Base-by-base conservation (phyloP, 2,888 invertebrate species). In the Bhutanitis thaidina region DNA sequence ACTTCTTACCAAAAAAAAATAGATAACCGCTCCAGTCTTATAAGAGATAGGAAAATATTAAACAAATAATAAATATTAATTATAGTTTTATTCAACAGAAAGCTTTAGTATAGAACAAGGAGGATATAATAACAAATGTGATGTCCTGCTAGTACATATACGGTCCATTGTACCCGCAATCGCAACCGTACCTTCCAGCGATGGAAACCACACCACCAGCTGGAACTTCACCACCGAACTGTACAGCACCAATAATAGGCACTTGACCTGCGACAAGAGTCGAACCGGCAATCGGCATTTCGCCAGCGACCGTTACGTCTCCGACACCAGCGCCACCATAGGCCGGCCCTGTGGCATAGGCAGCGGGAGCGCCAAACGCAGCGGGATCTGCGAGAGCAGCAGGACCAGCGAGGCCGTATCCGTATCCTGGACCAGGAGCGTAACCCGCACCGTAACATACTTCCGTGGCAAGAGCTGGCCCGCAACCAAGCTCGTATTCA, bases 401-500 rank as follows among this genome's bases (percentile, higher is more conserved):
- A 25, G 48, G 43, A 36, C 52, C 50, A 34, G 46, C 50, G 38
- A 45, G 16, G 8, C 54, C 41, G 14, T 39, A 46, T 3, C 39
- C 39, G 20, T 25, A 27, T 7, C 39, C 46, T n/a, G 39, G 20
- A 10, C 43, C 43, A 9, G 43, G 32, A 1, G 30, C 30, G n/a
- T 9, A 30, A 9, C 30, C 38, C 7, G 14, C 10, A 8, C 35
- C 34, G 13, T 35, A 34, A 13, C 12, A 34, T 10, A 25, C 16
- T 12, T 14, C 43, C 9, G 30, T 10, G 5, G 15, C 30, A 4
- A 44, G 14, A 44, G 36, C 25, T 20, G 43, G 35, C 5, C 16
- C 43, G 13, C 12, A 35, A 12, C 43, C 43, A 8, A 20, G 32
- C 91, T 32, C 80, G 91, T 49, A 90, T 92, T 25, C 75, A 89